Percentiles rank a stretch among this genome's conserved stretches.
These are phyloP conservation scores for Lissocephala sabroskyi DNA, from an alignment of 2,888 invertebrate species.

Conservation along the genomic window DNA sequence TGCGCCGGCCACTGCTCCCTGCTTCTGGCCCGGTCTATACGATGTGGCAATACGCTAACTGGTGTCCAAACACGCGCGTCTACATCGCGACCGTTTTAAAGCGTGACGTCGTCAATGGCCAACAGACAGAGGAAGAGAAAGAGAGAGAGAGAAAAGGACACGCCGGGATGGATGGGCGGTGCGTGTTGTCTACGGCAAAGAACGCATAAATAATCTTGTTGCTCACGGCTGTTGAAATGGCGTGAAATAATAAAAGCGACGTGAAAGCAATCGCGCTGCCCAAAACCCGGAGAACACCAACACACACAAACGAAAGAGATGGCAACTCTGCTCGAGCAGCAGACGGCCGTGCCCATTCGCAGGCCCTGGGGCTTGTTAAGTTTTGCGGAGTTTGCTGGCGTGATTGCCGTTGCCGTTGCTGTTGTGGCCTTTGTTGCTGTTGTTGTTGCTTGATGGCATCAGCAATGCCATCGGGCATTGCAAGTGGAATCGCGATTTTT, in stretches of 20 bases:
- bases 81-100: constrained; percentile 29
- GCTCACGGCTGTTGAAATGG: constrained; percentile 65
- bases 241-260: constrained; percentile 62
- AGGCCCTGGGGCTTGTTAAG: neutral
- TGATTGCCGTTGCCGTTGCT: constrained; percentile 1
- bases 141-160: too few relatives aligned
- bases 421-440: constrained; percentile 6
- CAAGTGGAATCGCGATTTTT: constrained; percentile 34
- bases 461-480: constrained; percentile 19
- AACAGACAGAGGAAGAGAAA: too few relatives aligned
- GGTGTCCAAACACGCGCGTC: constrained; percentile 53
- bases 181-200: constrained; percentile 11
- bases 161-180: neutral
- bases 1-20: neutral
- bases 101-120: too few relatives aligned
- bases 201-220: constrained; percentile 63
- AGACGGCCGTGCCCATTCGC: constrained; percentile 16
- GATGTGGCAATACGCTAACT: constrained; percentile 40
- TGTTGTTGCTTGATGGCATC: constrained; percentile 14
- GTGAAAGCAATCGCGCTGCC: constrained; percentile 51
- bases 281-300: constrained; percentile 1
- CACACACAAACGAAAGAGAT: constrained; percentile 9
- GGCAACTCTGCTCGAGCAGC: neutral
- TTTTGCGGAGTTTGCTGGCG: constrained; percentile 2
- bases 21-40: constrained; percentile 1